These are phyloP conservation scores for Campaea margaritaria DNA, from an alignment of 2,888 invertebrate species.

Conservation along the genomic window DNA sequence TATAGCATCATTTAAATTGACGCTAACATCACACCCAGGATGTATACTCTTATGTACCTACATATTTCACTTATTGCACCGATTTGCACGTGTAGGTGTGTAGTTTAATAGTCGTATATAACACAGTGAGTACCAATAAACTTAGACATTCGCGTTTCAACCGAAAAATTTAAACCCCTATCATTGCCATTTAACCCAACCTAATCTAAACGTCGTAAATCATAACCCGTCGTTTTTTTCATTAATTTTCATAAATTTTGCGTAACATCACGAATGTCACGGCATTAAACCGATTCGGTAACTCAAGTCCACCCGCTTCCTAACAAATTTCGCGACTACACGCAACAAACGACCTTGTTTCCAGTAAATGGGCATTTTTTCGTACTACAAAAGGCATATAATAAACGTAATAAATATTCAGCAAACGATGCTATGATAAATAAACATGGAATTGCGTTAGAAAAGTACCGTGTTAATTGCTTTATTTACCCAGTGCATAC, in stretches of 20 bases:
- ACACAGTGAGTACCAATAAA: background rate
- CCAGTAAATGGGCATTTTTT: slow-evolving; percentile 21
- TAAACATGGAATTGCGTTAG: slow-evolving; percentile 11
- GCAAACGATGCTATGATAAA: slow-evolving; percentile 7
- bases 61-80: too few species aligned
- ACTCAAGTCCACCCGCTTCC: slow-evolving; percentile 45
- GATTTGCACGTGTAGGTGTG: too few species aligned
- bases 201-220: slow-evolving; percentile 49
- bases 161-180: too few species aligned
- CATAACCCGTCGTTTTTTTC: slow-evolving; percentile 59
- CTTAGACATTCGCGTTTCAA: background rate
- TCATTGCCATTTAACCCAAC: slow-evolving; percentile 9
- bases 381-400: slow-evolving; percentile 16
- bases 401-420: slow-evolving; percentile 26
- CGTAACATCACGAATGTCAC: slow-evolving; percentile 54
- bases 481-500: slow-evolving; percentile 8
- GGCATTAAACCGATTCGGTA: slow-evolving; percentile 43
- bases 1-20: background rate
- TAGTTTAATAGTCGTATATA: background rate
- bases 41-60: too few species aligned
- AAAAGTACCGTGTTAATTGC: slow-evolving; percentile 16
- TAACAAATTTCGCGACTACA: slow-evolving; percentile 58
- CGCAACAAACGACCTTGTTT: slow-evolving; percentile 52
- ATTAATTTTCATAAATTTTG: slow-evolving; percentile 49
- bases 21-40: too few species aligned